Evolutionary conservation across 2,888 invertebrate genomes (phyloP).

Genomic region (Horisme vitalbata): DNA sequence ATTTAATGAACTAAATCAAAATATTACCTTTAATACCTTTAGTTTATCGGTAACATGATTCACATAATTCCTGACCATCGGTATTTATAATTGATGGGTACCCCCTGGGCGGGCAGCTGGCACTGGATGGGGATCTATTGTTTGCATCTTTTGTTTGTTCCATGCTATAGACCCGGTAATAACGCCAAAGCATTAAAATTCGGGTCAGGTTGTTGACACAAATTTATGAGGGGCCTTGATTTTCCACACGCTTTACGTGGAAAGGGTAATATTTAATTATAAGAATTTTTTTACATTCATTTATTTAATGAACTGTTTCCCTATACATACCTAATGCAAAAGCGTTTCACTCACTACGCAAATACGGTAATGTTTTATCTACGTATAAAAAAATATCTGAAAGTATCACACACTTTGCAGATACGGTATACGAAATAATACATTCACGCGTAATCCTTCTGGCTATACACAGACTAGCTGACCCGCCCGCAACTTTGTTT

Average conservation of each 20-base stretch:
- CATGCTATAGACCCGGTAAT: slow-evolving; percentile 62
- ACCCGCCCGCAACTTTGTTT: no score
- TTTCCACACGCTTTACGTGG: slow-evolving; percentile 34
- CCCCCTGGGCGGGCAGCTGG: no score
- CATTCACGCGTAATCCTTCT: no score
- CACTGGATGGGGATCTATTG: slow-evolving; percentile 52
- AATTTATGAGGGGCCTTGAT: slow-evolving; percentile 72
- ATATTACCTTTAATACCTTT: background rate
- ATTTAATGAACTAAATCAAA: no score
- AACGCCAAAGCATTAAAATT: slow-evolving; percentile 73
- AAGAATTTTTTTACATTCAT: background rate
- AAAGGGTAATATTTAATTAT: slow-evolving; percentile 23
- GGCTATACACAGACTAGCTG: no score
- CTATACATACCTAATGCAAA: no score
- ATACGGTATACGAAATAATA: no score
- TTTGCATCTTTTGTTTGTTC: slow-evolving; percentile 69
- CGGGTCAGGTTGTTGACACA: slow-evolving; percentile 74
- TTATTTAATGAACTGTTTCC: background rate
- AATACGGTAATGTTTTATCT: no score
- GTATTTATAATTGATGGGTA: slow-evolving; percentile 22
- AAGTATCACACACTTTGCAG: no score
- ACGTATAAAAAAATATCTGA: no score
- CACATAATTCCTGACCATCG: slow-evolving; percentile 11
- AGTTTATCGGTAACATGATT: background rate
- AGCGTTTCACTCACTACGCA: no score